phyloP scores from a whole-genome alignment of 2,113 vertebrate genomes.

The Diglossa brunneiventris region DNA sequence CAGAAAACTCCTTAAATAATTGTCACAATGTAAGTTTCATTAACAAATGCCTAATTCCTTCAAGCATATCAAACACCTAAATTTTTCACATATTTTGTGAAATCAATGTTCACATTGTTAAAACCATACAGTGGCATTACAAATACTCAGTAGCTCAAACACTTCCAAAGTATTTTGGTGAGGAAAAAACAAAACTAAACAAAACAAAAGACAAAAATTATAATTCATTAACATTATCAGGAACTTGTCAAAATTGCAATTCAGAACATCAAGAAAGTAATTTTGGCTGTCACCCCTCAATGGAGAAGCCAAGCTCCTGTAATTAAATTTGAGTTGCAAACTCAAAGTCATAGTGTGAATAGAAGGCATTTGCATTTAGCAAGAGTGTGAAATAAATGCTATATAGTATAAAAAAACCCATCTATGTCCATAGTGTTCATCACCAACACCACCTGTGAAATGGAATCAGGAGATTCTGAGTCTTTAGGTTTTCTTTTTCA shows the following conservation, averaged over 20 bases:
- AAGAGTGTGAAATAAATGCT: background rate
- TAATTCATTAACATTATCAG: background rate
- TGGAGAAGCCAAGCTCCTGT: background rate
- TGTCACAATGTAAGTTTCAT: background rate
- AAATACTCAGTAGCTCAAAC: background rate
- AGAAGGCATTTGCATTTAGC: background rate
- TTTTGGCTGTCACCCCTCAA: background rate
- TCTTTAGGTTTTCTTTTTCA: background rate
- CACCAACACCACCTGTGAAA: background rate
- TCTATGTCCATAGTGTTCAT: background rate
- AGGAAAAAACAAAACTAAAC: background rate
- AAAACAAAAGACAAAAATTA: background rate
- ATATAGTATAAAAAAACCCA: background rate
- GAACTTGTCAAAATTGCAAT: background rate
- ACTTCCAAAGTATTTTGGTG: background rate
- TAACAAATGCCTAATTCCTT: background rate
- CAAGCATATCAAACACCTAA: background rate
- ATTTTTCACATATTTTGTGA: background rate
- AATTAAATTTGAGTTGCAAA: background rate
- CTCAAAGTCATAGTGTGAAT: background rate
- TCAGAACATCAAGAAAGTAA: background rate
- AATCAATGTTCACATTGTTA: background rate
- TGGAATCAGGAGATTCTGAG: background rate
- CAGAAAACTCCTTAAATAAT: background rate
- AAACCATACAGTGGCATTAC: background rate